These are phyloP conservation scores for Coleophora deauratella DNA, from an alignment of 2,888 invertebrate genomes.

Conservation along the genomic window DNA sequence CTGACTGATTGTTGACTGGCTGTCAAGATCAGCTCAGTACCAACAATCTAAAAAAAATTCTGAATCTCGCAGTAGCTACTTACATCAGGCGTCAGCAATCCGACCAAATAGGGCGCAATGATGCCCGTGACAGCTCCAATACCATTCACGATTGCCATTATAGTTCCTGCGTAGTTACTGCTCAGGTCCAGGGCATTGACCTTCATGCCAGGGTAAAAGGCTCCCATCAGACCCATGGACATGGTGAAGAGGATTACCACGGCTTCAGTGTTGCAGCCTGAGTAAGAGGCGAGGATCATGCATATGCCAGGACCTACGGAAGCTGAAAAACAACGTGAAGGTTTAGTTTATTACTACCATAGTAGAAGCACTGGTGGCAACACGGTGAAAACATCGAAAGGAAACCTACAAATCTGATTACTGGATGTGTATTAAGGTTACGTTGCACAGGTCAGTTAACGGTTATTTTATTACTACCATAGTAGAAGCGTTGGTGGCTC, in stretches of 20 bases:
- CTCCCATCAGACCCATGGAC: conserved; percentile 81
- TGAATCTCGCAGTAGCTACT: too few relatives aligned
- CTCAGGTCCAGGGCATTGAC: conserved; percentile 79
- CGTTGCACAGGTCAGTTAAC: too few relatives aligned
- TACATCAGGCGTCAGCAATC: conserved; percentile 77
- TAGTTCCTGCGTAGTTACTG: conserved; percentile 78
- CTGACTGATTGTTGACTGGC: too few relatives aligned
- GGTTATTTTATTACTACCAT: too few relatives aligned
- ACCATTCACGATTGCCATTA: conserved; percentile 81
- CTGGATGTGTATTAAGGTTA: too few relatives aligned
- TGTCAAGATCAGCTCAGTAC: too few relatives aligned
- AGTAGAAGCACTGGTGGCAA: too few relatives aligned
- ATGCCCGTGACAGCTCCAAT: conserved; percentile 83
- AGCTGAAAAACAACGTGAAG: conserved; percentile 51
- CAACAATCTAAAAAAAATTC: too few relatives aligned
- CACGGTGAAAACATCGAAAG: too few relatives aligned
- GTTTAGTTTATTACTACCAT: too few relatives aligned
- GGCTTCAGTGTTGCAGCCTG: conserved; percentile 74
- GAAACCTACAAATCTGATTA: too few relatives aligned
- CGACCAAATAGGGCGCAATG: conserved; percentile 79
- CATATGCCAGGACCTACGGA: conserved; percentile 78
- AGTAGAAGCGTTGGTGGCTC: too few relatives aligned
- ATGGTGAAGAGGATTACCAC: conserved; percentile 78
- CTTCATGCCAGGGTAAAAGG: conserved; percentile 81
- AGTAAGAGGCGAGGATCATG: conserved; percentile 76